Evolutionary conservation across 2,888 invertebrate species (phyloP).

Genomic region (Mayetiola destructor): DNA sequence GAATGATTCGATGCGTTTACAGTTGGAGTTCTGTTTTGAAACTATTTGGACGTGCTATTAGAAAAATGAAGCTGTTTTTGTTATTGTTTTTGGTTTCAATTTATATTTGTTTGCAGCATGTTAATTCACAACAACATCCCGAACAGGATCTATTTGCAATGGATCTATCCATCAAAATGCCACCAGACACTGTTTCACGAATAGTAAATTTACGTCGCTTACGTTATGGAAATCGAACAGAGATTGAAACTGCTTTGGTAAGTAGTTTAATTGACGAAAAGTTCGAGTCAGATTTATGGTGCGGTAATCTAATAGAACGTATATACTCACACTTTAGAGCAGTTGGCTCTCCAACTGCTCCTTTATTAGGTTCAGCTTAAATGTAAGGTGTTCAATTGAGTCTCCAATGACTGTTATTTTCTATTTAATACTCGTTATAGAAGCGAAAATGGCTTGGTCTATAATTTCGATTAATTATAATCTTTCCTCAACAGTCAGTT

Average conservation of each 20-base stretch:
- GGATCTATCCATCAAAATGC: background rate
- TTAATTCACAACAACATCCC: background rate
- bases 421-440: too few species aligned
- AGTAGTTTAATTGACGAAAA: background rate
- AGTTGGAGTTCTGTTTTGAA: background rate
- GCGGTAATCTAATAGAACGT: too few species aligned
- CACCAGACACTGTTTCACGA: background rate
- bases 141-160: background rate
- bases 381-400: too few species aligned
- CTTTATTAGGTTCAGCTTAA: too few species aligned
- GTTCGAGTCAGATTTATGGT: too few species aligned
- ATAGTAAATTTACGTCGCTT: background rate
- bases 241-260: background rate
- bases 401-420: too few species aligned
- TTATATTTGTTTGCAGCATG: background rate
- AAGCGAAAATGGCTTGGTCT: too few species aligned
- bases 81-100: background rate
- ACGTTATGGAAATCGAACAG: background rate
- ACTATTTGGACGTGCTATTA: background rate
- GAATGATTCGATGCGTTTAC: background rate
- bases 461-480: too few species aligned
- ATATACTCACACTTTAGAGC: too few species aligned
- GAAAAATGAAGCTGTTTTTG: background rate
- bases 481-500: too few species aligned
- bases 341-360: too few species aligned